Evolutionary conservation across 2,113 vertebrate genomes (phyloP).

Genomic region (Oxyura jamaicensis): DNA sequence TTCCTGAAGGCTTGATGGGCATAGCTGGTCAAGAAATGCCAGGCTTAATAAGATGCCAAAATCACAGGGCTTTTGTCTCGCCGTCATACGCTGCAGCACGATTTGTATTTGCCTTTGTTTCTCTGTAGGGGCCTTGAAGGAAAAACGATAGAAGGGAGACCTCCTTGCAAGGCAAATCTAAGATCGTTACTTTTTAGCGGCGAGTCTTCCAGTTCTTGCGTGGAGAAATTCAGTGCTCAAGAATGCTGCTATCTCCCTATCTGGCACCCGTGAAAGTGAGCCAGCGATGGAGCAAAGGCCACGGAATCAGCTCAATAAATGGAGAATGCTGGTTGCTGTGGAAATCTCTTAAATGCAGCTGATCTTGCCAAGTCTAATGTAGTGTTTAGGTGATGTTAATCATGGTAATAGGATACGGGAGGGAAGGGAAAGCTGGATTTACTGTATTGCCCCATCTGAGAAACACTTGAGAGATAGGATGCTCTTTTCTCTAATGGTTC

Average conservation of each 20-base stretch:
- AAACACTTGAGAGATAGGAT: constrained; percentile 32
- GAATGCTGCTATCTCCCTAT: constrained; percentile 48
- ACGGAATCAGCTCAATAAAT: constrained; percentile 11
- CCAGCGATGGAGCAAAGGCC: neutral
- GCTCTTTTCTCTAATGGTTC: constrained; percentile 10
- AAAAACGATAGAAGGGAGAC: neutral
- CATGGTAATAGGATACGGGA: constrained; percentile 45
- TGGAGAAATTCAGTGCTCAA: constrained; percentile 22
- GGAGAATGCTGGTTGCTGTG: constrained; percentile 49
- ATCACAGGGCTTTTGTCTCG: neutral
- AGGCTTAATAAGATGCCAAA: neutral
- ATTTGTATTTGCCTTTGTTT: neutral
- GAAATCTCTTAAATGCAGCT: constrained; percentile 53
- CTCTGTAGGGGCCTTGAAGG: neutral
- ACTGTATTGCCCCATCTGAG: constrained; percentile 21
- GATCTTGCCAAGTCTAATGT: constrained; percentile 47
- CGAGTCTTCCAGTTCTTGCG: neutral
- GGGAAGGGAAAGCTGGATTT: constrained; percentile 62
- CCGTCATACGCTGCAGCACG: neutral
- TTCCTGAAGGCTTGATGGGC: neutral
- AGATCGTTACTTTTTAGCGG: neutral
- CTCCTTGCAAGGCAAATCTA: neutral
- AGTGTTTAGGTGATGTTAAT: constrained; percentile 38
- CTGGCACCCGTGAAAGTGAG: constrained; percentile 19
- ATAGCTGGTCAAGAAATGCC: neutral